Evolutionary conservation across 2,113 vertebrate species (phyloP), one percentile per base, ranked within the genome.

Genomic region (Labeo catla): DNA sequence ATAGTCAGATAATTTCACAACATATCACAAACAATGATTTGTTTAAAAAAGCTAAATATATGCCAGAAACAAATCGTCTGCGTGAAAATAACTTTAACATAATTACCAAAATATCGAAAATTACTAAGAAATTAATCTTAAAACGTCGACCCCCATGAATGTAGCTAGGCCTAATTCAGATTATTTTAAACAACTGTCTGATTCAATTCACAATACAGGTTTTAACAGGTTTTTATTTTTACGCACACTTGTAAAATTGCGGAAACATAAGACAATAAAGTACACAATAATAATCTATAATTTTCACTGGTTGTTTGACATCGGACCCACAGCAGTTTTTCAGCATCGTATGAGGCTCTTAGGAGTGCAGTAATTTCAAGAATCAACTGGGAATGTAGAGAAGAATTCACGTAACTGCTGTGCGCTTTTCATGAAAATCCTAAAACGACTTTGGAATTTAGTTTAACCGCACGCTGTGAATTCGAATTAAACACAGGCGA

Each of bases 381-480:
- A 86, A 86, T 83, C 1, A 85, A 86, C n/a, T 36, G 76, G 74
- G 79, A 84, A 66, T 85, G 76, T 61, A 12, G 66, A 23, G 86
- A 84, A 84, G 76, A 79, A 81, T 36, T 88, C 78, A 61, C 45
- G 79, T 54, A 39, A 79, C 65, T 73, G 80, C 84, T 87, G 86
- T 84, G 76, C 74, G 81, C 87, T 87, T 88, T 86, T 84, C 86
- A 88, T 50, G 78, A 84, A 84, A 76, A 76, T 43, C 85, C 77
- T 50, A 6, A n/a, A 23, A 84, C 50, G 77, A 21, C 86, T 81
- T 74, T n/a, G 59, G 45, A 52, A 86, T 89, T 90, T 79, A 59
- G 85, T 83, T 87, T 85, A 83, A 88, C 83, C 87, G 59, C 90
- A 88, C 77, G 88, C 90, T 89, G 90, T 2, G 86, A 86, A 80